These are phyloP conservation scores for Synergus laeviventris DNA, from an alignment of 2,888 invertebrate species.

Conservation along the genomic window DNA sequence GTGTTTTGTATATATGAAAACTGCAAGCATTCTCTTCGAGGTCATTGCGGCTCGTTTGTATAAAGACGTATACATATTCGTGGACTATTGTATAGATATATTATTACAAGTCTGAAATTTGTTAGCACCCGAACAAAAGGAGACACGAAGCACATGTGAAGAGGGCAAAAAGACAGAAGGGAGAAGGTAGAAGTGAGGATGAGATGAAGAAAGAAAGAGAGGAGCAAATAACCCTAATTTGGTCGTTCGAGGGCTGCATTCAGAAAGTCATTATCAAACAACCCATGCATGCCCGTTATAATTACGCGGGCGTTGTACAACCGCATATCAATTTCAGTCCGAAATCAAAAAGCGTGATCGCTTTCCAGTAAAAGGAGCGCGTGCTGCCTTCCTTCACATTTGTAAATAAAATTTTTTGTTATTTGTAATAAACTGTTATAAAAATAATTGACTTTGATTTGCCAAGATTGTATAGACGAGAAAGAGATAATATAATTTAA, in stretches of 20 bases:
- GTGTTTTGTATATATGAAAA: constrained; percentile 44
- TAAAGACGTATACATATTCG: constrained; percentile 45
- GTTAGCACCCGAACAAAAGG: constrained; percentile 48
- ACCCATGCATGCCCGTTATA: constrained; percentile 63
- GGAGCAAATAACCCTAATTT: constrained; percentile 73
- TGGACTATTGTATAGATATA: neutral
- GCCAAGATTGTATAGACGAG: neutral
- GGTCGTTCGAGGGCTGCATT: constrained; percentile 67
- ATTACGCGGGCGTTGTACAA: constrained; percentile 65
- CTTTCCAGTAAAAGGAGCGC: neutral
- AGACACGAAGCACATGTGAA: constrained; percentile 40
- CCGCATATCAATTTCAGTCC: neutral
- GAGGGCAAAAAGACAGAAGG: constrained; percentile 50
- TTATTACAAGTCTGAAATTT: neutral
- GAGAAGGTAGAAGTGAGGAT: constrained; percentile 40
- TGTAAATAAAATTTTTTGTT: neutral
- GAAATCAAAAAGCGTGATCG: neutral
- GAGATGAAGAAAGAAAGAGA: constrained; percentile 47
- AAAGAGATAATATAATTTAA: neutral
- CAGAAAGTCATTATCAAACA: constrained; percentile 72
- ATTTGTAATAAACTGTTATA: neutral
- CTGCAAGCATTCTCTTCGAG: constrained; percentile 49
- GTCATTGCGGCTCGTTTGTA: constrained; percentile 45
- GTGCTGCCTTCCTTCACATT: neutral
- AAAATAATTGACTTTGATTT: neutral